Evolutionary conservation across 2,113 vertebrate species (phyloP).

Genomic region (Merops nubicus): DNA sequence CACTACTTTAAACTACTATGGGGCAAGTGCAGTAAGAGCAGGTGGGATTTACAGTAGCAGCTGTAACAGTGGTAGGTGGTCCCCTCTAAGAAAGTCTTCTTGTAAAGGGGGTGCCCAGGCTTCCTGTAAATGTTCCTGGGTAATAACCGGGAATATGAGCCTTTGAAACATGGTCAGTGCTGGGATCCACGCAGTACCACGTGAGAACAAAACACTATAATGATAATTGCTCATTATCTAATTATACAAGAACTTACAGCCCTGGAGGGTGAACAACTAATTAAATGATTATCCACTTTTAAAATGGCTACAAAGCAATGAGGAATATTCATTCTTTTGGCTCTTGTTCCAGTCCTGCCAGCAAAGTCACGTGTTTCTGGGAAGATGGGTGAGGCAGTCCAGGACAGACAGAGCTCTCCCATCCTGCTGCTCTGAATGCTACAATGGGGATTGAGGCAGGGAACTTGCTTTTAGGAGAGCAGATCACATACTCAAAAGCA

Average conservation of each 20-base stretch:
- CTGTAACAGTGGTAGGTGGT: neutral
- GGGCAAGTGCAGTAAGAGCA: neutral
- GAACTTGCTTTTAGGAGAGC: neutral
- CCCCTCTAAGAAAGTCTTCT: neutral
- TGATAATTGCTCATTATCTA: slow-evolving; percentile 33
- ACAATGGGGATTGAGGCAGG: neutral
- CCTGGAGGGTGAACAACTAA: neutral
- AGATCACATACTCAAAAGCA: neutral
- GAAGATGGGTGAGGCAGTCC: neutral
- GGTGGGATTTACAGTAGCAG: neutral
- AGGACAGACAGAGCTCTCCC: neutral
- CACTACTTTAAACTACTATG: neutral
- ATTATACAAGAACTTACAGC: slow-evolving; percentile 22
- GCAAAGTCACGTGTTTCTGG: rapidly evolving
- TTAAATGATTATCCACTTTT: neutral
- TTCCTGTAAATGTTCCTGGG: neutral
- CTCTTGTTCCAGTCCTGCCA: neutral
- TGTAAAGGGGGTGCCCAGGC: neutral
- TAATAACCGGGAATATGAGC: neutral
- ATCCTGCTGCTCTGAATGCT: neutral
- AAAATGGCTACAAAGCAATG: neutral
- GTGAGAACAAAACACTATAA: neutral
- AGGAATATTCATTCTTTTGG: neutral
- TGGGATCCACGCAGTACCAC: neutral
- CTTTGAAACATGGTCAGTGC: neutral